Percentiles rank a stretch among this genome's conserved stretches.
phyloP scores from a whole-genome alignment of 1,140 invertebrate genomes.

The Habropoda laboriosa region DNA sequence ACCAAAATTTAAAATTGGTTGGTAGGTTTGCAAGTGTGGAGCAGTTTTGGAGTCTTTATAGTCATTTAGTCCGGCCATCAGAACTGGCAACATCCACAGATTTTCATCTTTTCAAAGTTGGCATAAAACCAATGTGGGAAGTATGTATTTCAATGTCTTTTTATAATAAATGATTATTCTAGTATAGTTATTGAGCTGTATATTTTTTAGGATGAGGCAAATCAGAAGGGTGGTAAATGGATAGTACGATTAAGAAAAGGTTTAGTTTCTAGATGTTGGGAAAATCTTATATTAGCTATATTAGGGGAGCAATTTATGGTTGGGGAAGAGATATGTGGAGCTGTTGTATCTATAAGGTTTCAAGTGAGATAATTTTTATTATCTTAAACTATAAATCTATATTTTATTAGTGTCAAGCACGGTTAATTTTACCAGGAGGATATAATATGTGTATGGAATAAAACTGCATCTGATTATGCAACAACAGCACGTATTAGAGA shows the following conservation, averaged over 20 bases:
- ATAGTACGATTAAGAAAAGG: conserved; percentile 97
- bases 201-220: conserved; percentile 90
- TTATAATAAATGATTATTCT: too few relatives aligned
- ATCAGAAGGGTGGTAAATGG: conserved; percentile 98
- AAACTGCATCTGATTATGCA: conserved; percentile 93
- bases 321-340: conserved; percentile 98
- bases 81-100: conserved; percentile 95
- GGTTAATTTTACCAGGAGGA: conserved; percentile 88
- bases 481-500: conserved; percentile 96
- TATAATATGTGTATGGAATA: conserved; percentile 99
- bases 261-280: conserved; percentile 97
- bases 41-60: conserved; percentile 98
- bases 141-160: conserved; percentile 77
- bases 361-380: conserved; percentile 84
- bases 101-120: conserved; percentile 98
- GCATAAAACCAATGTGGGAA: conserved; percentile 99
- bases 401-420: not conserved
- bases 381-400: not conserved
- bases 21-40: conserved; percentile 95
- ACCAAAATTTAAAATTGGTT: conserved; percentile 89
- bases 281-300: conserved; percentile 99
- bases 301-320: conserved; percentile 99
- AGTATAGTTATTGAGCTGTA: not conserved
- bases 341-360: conserved; percentile 96
- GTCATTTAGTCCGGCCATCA: conserved; percentile 93